A percentile compares a stretch with the other conserved stretches of the same genome.
Conservation (phyloP, 2,888 invertebrate species). For the Empis livida region DNA sequence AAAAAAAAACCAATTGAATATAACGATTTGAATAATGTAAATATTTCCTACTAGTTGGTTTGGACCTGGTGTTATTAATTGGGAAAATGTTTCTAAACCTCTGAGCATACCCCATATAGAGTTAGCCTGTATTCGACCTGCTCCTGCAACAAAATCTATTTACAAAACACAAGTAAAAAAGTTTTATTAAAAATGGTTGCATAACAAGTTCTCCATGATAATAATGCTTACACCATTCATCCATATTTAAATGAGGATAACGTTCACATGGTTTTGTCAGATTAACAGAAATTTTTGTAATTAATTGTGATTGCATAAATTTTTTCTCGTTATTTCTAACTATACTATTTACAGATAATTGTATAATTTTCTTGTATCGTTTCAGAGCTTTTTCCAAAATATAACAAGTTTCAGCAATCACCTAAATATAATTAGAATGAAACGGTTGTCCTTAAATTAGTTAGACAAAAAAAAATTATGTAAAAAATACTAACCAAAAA, state of each 20-base stretch:
- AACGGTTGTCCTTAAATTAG: too few species aligned
- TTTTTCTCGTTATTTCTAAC: constrained; percentile 11
- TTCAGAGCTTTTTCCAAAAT: constrained; percentile 42
- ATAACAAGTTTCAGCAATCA: constrained; percentile 36
- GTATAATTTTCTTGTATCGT: constrained; percentile 40
- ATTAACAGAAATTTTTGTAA: constrained; percentile 42
- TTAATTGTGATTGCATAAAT: constrained; percentile 23
- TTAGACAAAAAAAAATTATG: too few species aligned
- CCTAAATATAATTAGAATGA: too few species aligned
- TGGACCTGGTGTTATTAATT: constrained; percentile 42
- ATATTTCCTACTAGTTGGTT: constrained; percentile 20
- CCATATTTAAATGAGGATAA: constrained; percentile 54
- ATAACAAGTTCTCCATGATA: too few species aligned
- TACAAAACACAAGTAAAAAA: constrained; percentile 9
- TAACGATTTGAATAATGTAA: neutral
- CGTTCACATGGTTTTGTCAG: constrained; percentile 47
- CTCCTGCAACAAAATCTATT: constrained; percentile 20
- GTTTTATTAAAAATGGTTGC: constrained; percentile 4
- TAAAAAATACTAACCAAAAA: too few species aligned
- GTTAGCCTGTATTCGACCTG: constrained; percentile 20
- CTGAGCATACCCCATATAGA: constrained; percentile 74
- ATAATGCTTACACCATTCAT: constrained; percentile 61
- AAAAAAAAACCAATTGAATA: constrained; percentile 20
- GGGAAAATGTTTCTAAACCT: constrained; percentile 78
- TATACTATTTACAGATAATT: constrained; percentile 13